phyloP scores from a whole-genome alignment of 2,113 vertebrate genomes.

The Typhlomys cinereus region DNA sequence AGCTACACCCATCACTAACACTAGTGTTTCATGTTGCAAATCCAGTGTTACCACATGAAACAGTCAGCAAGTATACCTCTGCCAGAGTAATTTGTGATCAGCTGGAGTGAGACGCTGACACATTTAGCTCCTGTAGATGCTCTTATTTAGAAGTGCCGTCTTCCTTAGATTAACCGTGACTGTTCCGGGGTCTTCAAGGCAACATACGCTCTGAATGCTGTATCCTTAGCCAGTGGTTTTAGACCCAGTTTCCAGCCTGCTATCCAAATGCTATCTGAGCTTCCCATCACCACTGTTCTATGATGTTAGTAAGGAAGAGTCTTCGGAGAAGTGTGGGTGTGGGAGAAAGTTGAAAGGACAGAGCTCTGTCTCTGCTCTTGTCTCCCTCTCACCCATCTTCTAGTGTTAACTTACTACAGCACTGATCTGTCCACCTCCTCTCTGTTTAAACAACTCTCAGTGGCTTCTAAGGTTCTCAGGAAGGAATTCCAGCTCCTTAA shows the following conservation, averaged over 20 bases:
- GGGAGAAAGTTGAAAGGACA: background rate
- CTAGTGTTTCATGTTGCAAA: conserved; percentile 70
- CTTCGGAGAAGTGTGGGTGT: background rate
- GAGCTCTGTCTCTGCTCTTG: background rate
- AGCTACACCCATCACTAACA: conserved; percentile 71
- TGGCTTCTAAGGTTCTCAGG: background rate
- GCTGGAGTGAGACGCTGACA: conserved; percentile 66
- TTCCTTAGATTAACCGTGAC: conserved; percentile 42
- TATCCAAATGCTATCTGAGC: conserved; percentile 4
- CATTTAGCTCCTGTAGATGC: conserved; percentile 46
- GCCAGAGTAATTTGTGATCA: conserved; percentile 71
- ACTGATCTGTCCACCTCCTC: background rate
- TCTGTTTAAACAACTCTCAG: background rate
- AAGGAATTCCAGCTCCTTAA: background rate
- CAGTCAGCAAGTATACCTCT: conserved; percentile 64
- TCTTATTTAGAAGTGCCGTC: background rate
- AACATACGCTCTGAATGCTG: background rate
- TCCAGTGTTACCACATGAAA: conserved; percentile 64
- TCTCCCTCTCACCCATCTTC: background rate
- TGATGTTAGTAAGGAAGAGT: background rate
- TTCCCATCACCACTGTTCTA: background rate
- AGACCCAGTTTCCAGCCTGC: background rate
- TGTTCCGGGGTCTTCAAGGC: background rate
- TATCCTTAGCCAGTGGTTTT: background rate
- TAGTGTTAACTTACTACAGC: background rate